Evolutionary conservation across 2,888 invertebrate species (phyloP), one percentile per base, ranked within the genome.

Genomic region (Tetranychus truncatus): DNA sequence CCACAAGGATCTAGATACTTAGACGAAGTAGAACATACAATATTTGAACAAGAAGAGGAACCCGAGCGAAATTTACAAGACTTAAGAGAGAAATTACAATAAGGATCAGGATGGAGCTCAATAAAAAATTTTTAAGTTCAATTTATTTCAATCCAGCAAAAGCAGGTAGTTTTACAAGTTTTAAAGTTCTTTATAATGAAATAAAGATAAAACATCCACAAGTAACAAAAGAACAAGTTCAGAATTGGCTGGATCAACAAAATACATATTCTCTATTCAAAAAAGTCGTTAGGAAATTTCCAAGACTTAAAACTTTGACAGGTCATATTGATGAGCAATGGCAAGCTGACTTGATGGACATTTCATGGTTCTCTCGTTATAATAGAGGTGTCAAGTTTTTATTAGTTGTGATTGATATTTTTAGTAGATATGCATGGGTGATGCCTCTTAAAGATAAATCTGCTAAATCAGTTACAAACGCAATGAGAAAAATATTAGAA

Each of bases 341-440:
- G 75, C 78, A 80, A 69, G 76, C 69, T 7, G 79, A 80, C 71
- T 73, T 80, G 15, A 79, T 78, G 4, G 80, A 80, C 66, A 73
- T 75, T 69, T 9, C 71, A 24, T 20, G 18, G 15, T 73, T 76
- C 7, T 18, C 55, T 6, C 46, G 69, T 24, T 6, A 74, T 20
- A 81, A 81, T 74, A 76, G 79, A 20, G 78, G 78, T 5, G 76
- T 76, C 46, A 77, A 73, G 9, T 80, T 78, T 76, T 55, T 80
- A 11, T 74, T 81, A 7, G 79, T 77, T n/a, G 74, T 75, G 15
- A 80, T 80, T n/a, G 80, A 81, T 75, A 75, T 78, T 11, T 79
- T 80, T 18, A 77, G 77, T 8, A 79, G 79, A 74, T 79, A 75
- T 74, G 79, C 80, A 0, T 81, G 78, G 77, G 79, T 75, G 0